These are phyloP conservation scores for Myripristis murdjan DNA, from an alignment of 2,797 vertebrate species.

Conservation along the genomic window DNA sequence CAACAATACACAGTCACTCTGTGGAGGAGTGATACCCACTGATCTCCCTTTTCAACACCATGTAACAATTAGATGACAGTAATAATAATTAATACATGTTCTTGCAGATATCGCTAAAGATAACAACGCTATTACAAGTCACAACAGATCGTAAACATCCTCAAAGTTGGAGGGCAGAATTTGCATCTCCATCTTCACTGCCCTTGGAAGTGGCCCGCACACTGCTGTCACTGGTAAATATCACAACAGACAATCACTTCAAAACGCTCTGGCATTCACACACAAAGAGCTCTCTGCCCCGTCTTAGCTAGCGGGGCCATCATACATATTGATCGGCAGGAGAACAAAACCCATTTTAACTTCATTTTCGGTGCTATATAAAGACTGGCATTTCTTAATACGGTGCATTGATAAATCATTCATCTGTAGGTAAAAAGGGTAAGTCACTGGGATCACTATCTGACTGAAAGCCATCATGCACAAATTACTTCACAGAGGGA, in stretches of 20 bases:
- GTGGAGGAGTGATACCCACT: not conserved
- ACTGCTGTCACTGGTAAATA: constrained; percentile 60
- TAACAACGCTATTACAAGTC: not conserved
- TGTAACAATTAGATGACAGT: not conserved
- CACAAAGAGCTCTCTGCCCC: constrained; percentile 65
- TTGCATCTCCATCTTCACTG: constrained; percentile 29
- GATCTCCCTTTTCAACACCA: not conserved
- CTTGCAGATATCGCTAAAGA: not conserved
- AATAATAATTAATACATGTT: not conserved
- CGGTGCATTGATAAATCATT: constrained; percentile 89
- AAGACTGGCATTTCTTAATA: constrained; percentile 87
- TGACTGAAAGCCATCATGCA: constrained; percentile 70
- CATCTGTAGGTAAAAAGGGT: constrained; percentile 83
- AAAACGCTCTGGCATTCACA: constrained; percentile 63
- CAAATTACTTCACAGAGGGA: constrained; percentile 70
- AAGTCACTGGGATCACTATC: constrained; percentile 63
- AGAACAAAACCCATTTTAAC: constrained; percentile 77
- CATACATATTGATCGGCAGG: constrained; percentile 82
- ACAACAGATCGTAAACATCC: constrained; percentile 5
- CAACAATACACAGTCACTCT: not conserved
- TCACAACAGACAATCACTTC: constrained; percentile 64
- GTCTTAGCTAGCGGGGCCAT: constrained; percentile 43
- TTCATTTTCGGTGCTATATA: constrained; percentile 76
- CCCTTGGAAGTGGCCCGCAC: constrained; percentile 53
- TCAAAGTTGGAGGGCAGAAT: not conserved